Conservation (phyloP, 2,888 invertebrate genomes). For the Melikaiella ostensackeni region DNA sequence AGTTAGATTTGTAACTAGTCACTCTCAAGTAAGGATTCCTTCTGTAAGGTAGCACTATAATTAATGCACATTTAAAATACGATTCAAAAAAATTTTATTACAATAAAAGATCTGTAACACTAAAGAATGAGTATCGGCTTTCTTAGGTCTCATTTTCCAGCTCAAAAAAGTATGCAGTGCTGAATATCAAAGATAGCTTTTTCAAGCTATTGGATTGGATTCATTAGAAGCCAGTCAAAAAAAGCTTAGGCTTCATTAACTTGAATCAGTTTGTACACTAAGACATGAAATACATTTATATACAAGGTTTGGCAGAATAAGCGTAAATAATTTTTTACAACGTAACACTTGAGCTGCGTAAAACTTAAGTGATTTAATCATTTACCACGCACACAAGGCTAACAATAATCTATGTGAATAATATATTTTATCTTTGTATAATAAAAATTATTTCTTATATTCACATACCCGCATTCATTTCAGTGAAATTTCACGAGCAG, state of each 20-base stretch:
- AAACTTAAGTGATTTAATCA: constrained; percentile 15
- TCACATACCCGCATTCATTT: constrained; percentile 23
- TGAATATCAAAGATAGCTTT: neutral
- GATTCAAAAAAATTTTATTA: neutral
- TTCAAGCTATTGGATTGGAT: neutral
- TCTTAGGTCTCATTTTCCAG: neutral
- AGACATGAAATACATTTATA: constrained; percentile 22
- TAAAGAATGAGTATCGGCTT: neutral
- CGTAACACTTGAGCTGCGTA: constrained; percentile 3
- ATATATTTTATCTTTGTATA: neutral
- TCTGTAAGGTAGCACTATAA: neutral
- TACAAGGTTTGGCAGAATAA: constrained; percentile 28
- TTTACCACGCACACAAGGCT: constrained; percentile 15
- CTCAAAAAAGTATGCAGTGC: neutral
- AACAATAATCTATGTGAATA: neutral
- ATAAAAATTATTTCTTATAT: constrained; percentile 13
- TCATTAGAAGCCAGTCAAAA: neutral
- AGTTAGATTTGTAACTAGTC: neutral
- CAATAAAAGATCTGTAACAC: neutral
- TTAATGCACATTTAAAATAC: neutral
- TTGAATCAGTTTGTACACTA: constrained; percentile 22
- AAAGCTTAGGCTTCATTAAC: neutral
- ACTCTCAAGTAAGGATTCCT: neutral
- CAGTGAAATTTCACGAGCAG: neutral
- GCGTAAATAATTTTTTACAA: constrained; percentile 26